phyloP scores from a whole-genome alignment of 2,888 invertebrate genomes.

The Caradrina clavipalpis region DNA sequence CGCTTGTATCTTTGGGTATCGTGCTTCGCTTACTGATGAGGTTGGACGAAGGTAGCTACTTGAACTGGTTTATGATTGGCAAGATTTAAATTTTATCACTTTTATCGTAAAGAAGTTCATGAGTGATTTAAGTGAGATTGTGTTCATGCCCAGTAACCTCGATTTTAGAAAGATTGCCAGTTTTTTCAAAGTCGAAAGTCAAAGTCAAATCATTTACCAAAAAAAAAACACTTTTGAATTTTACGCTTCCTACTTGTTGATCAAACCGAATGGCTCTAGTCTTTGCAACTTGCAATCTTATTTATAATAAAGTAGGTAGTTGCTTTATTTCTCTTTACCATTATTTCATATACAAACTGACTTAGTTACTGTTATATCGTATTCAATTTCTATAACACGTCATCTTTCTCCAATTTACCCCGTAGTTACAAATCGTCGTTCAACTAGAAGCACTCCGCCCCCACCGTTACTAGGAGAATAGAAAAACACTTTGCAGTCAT shows the following conservation, averaged over 20 bases:
- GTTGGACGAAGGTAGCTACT: not conserved
- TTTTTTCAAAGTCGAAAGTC: not conserved
- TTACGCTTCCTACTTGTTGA: too few species aligned
- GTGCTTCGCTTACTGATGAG: constrained; percentile 41
- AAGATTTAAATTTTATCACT: not conserved
- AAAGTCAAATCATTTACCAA: too few species aligned
- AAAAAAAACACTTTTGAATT: too few species aligned
- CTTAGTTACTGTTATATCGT: not conserved
- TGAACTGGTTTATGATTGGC: not conserved
- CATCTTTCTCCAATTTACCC: constrained; percentile 22
- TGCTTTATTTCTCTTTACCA: not conserved
- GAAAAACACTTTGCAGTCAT: constrained; percentile 90
- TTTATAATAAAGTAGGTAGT: not conserved
- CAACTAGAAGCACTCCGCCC: constrained; percentile 68
- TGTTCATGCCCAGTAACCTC: not conserved
- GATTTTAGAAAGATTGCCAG: not conserved
- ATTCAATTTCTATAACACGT: not conserved
- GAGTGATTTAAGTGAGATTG: not conserved
- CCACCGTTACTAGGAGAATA: constrained; percentile 78
- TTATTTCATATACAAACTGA: not conserved
- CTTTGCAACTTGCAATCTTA: not conserved
- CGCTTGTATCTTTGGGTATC: constrained; percentile 39
- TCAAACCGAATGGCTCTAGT: not conserved
- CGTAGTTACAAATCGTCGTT: constrained; percentile 60
- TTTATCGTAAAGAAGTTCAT: not conserved